phyloP scores from a whole-genome alignment of 2,113 vertebrate species.

The Sisor rabdophorus region DNA sequence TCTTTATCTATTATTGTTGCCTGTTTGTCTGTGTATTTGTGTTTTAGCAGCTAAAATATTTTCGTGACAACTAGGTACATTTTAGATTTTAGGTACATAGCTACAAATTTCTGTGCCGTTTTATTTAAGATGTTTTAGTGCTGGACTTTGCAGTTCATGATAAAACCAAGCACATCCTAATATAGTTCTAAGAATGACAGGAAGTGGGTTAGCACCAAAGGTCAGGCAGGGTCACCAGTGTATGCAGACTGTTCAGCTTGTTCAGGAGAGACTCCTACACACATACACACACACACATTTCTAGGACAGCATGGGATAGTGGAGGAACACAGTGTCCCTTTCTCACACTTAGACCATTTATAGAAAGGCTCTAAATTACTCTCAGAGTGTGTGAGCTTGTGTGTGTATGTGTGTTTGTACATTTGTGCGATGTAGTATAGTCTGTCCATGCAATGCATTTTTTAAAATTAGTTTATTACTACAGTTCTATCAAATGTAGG shows the following conservation, averaged over 20 bases:
- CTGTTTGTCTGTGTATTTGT: background rate
- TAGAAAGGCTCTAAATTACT: conserved; percentile 19
- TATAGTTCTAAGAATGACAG: conserved; percentile 49
- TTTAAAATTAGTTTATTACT: background rate
- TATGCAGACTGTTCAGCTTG: conserved; percentile 38
- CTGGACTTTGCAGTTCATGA: conserved; percentile 3
- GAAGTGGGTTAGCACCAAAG: conserved; percentile 42
- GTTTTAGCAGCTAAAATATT: background rate
- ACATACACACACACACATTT: conserved; percentile 10
- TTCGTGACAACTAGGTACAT: background rate
- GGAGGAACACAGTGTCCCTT: conserved; percentile 31
- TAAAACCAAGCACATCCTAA: conserved; percentile 25
- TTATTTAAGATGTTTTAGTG: background rate
- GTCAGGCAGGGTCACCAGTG: conserved; percentile 39
- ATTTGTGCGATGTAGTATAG: background rate
- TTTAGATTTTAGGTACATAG: background rate
- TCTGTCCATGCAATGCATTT: background rate
- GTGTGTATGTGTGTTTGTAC: conserved; percentile 19
- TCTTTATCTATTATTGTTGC: background rate
- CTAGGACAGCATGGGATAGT: conserved; percentile 24
- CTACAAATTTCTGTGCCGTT: too few relatives aligned
- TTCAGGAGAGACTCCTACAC: conserved; percentile 12
- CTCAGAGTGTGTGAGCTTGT: background rate
- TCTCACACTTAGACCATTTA: conserved; percentile 2
- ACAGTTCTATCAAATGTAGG: too few relatives aligned